phyloP scores from a whole-genome alignment of 2,113 vertebrate genomes.

The Isichthys henryi region DNA sequence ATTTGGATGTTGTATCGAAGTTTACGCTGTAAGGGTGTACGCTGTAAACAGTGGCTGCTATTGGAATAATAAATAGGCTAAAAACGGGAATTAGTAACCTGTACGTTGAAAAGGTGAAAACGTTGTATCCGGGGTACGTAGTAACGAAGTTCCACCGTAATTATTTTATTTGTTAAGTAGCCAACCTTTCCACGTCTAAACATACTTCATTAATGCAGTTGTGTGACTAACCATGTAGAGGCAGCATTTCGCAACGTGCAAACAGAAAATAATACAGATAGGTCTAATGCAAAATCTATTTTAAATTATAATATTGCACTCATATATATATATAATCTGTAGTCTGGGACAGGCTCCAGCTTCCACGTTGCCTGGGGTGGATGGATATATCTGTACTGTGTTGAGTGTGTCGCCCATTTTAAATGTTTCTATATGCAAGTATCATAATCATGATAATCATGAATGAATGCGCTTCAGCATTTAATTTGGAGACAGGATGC shows the following conservation, averaged over 20 bases:
- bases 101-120: too few species aligned
- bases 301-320: not conserved
- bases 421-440: not conserved
- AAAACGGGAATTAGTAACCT: too few species aligned
- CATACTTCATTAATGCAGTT: not conserved
- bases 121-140: too few species aligned
- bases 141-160: too few species aligned
- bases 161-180: not conserved
- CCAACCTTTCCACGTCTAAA: not conserved
- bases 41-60: too few species aligned
- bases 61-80: too few species aligned
- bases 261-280: not conserved
- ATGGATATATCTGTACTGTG: not conserved
- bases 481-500: not conserved
- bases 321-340: not conserved
- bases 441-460: not conserved
- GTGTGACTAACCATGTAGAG: not conserved
- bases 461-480: not conserved
- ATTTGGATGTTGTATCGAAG: too few species aligned
- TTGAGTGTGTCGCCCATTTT: not conserved
- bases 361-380: not conserved
- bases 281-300: not conserved
- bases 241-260: not conserved
- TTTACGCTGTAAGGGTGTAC: too few species aligned
- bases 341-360: not conserved